Base-by-base conservation (phyloP, 2,888 invertebrate species). In the Sesia bembeciformis region DNA sequence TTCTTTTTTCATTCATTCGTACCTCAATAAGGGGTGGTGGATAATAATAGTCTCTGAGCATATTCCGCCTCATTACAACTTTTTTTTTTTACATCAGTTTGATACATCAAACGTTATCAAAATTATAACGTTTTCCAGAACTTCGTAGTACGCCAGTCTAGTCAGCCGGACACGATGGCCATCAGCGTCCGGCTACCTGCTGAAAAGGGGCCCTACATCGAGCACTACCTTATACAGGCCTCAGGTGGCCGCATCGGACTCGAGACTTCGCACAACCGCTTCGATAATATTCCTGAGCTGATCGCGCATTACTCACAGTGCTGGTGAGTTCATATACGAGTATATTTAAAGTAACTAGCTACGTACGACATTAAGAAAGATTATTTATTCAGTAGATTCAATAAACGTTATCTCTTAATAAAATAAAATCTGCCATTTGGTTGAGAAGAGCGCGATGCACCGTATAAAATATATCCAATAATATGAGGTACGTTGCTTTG, bases 191-290 rank as follows among this genome's bases (percentile, higher is more conserved):
- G 97, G 6, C 90, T 97, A 60, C 96, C 97, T 0, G 93, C 93
- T 38, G 95, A 95, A 68, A 96, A 95, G 70, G 96, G 96, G 3
- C 96, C 96, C 5, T 97, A 97, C 82, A 97, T 98, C 72, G 98
- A 98, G 78, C 98, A 98, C 85, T 98, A 98, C 90, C 92, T 98
- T 69, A 96, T 98, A 65, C 97, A 97, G 82, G 94, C 96, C 8
- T 91, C 93, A 52, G 92, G 91, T 49, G 94, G 95, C 54, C 93
- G 95, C 66, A 91, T 98, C 60, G 95, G 96, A 54, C 91, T 98
- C 63, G 98, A 98, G 85, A 97, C 97, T 57, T 98, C 98, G 42
- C 95, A 96, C 72, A 96, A 97, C 84, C 94, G 95, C 72, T 98
- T 98, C 82, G 94, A 95, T 76, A 96, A 96, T 69, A 96, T 98